Percentiles rank a stretch among this genome's conserved stretches.
Conservation (phyloP, 2,113 vertebrate species). For the Conger conger region DNA sequence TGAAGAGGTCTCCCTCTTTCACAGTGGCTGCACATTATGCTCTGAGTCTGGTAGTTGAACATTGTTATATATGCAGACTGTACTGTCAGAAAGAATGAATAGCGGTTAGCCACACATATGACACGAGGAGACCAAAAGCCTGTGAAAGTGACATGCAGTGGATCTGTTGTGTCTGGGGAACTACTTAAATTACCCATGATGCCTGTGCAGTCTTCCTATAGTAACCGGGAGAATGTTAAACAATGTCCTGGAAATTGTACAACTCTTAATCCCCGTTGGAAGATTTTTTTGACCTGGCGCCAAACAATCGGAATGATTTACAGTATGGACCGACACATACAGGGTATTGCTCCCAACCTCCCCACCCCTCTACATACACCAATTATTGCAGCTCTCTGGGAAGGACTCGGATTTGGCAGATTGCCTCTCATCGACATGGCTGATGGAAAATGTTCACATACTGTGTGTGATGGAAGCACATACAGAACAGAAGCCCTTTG, state of each 20-base stretch:
- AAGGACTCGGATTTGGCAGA: conserved; percentile 5
- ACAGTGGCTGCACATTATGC: background rate
- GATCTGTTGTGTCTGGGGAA: background rate
- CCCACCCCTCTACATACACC: conserved; percentile 21
- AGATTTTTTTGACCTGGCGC: conserved; percentile 36
- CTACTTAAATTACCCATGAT: background rate
- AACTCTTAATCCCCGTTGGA: conserved; percentile 24
- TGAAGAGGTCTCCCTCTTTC: too few species aligned
- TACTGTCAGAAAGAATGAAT: background rate
- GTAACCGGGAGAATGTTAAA: background rate
- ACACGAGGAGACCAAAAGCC: background rate
- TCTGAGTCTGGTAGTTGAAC: background rate
- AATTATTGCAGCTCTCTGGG: conserved; percentile 20
- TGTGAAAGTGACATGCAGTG: background rate
- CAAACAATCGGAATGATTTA: conserved; percentile 45
- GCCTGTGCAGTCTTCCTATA: background rate
- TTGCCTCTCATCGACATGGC: conserved; percentile 13
- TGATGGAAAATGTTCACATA: conserved; percentile 18
- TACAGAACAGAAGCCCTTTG: background rate
- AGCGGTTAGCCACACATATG: background rate
- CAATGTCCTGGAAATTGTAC: background rate
- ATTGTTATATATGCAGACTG: too few species aligned
- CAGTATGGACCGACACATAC: conserved; percentile 41
- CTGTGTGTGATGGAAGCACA: background rate
- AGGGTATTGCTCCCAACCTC: conserved; percentile 19